These are phyloP conservation scores for Centropyge bicolor DNA, from an alignment of 2,797 vertebrate genomes.

Conservation along the genomic window DNA sequence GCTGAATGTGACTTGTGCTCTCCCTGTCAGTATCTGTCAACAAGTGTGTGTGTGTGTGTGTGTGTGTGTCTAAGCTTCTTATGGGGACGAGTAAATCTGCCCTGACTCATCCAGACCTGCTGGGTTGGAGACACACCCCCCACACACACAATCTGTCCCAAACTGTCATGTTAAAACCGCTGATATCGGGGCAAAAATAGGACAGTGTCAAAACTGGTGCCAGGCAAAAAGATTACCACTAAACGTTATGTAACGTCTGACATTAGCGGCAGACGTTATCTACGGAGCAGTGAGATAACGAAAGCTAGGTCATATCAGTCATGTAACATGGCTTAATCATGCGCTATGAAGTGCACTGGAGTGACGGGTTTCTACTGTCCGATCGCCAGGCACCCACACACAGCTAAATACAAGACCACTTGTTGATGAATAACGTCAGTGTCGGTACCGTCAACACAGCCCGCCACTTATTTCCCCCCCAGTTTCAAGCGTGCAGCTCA, in stretches of 20 bases:
- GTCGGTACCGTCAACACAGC: neutral
- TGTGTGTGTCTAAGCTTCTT: slow-evolving; percentile 74
- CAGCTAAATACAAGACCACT: slow-evolving; percentile 67
- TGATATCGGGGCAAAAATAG: slow-evolving; percentile 53
- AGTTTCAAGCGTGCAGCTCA: neutral
- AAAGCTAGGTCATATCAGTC: neutral
- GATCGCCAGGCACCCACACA: slow-evolving; percentile 33
- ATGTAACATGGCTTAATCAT: neutral
- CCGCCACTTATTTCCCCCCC: too few relatives aligned
- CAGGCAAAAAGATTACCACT: slow-evolving; percentile 51
- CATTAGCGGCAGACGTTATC: slow-evolving; percentile 34
- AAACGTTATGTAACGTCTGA: slow-evolving; percentile 57
- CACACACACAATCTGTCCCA: slow-evolving; percentile 64
- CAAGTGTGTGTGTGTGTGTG: slow-evolving; percentile 40
- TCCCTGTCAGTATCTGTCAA: slow-evolving; percentile 24
- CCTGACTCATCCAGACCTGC: slow-evolving; percentile 79
- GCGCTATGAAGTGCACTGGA: neutral
- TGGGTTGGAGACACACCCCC: slow-evolving; percentile 59
- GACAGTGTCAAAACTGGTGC: slow-evolving; percentile 51
- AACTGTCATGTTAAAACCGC: slow-evolving; percentile 51
- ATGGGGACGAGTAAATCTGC: slow-evolving; percentile 75
- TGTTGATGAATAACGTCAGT: slow-evolving; percentile 67
- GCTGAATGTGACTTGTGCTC: slow-evolving; percentile 13
- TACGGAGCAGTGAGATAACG: slow-evolving; percentile 14
- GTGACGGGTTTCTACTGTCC: slow-evolving; percentile 11